Conservation (phyloP, 2,797 vertebrate genomes). For the Girardinus metallicus region DNA sequence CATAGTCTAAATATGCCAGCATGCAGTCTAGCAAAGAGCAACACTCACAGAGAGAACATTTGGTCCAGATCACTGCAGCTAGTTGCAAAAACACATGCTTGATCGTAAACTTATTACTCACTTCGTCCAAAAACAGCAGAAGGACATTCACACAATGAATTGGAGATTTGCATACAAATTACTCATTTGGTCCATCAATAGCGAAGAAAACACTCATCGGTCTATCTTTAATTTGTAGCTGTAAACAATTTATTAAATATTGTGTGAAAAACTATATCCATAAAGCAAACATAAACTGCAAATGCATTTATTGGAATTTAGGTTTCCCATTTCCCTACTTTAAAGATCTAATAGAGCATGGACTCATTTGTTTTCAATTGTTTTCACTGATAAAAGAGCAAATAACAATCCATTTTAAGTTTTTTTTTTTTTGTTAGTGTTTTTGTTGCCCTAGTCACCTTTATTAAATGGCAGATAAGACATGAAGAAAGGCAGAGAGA, state of each 20-base stretch:
- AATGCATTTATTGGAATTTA: background rate
- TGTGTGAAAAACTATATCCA: background rate
- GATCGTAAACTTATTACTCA: slow-evolving; percentile 9
- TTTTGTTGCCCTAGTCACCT: background rate
- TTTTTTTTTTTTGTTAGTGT: background rate
- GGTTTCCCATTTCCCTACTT: background rate
- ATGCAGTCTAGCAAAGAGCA: slow-evolving; percentile 42
- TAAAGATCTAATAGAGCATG: background rate
- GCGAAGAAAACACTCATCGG: background rate
- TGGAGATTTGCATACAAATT: slow-evolving; percentile 9
- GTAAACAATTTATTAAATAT: background rate
- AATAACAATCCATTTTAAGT: background rate
- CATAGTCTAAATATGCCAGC: slow-evolving; percentile 35
- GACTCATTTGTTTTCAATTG: background rate
- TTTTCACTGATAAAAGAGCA: background rate
- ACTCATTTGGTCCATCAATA: slow-evolving; percentile 9
- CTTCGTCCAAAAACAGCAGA: slow-evolving; percentile 12
- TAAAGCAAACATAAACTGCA: background rate
- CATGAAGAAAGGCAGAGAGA: too few relatives aligned
- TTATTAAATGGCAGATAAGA: too few relatives aligned
- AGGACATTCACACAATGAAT: slow-evolving; percentile 9
- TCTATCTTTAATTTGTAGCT: background rate
- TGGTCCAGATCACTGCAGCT: slow-evolving; percentile 13
- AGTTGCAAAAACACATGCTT: slow-evolving; percentile 1
- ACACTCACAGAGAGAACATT: slow-evolving; percentile 37